Base-by-base conservation (phyloP, 92 coral and sea anemone genomes). In the Zoanthus sansibaricus region DNA sequence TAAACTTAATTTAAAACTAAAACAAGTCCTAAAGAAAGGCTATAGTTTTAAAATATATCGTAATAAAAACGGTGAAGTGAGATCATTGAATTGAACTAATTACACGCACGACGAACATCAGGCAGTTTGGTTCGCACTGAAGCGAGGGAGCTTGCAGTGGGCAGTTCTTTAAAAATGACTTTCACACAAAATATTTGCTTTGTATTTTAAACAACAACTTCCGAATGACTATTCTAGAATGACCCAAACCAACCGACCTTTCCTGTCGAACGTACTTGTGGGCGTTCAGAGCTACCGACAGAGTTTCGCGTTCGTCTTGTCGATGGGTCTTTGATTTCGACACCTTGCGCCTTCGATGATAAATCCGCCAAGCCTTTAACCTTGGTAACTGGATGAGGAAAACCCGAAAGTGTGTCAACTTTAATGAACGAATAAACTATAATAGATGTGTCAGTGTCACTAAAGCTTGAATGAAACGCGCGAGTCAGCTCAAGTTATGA, bases 311-410 rank as follows among this genome's bases (percentile, higher is more conserved):
- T 79, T 48, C 93, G 89, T 74, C 82, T 94, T 37, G 94, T 51
- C 17, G 84, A 54, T 54, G 88, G 75, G 61, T 89, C 94, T 75
- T 77, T 76, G 66, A 52, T 83, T 67, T 91, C 91, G 7, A 87
- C 91, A 67, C 79, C 47, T 75, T 78, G 86, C 20, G 87, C 94
- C 88, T 91, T 91, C 86, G 86, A 88, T 61, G 98, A 90, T 72
- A 96, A 86, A 79, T 89, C 98, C 77, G 98, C 83, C 78, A 93
- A 94, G 48, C 95, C 97, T 68, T 90, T 94, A 71, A 96, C 99
- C 85, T 96, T 96, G 37, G 98, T 89, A 48, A 96, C 99, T 96
- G 75, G 17, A 78, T 58, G 92, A 91, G n/a, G 61, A 83, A 82
- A 79, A 71, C 1, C 77, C 79, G 59, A 64, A 55, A 18, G 59